phyloP scores from a whole-genome alignment of 1,140 invertebrate species.

The Solenopsis fugax region DNA sequence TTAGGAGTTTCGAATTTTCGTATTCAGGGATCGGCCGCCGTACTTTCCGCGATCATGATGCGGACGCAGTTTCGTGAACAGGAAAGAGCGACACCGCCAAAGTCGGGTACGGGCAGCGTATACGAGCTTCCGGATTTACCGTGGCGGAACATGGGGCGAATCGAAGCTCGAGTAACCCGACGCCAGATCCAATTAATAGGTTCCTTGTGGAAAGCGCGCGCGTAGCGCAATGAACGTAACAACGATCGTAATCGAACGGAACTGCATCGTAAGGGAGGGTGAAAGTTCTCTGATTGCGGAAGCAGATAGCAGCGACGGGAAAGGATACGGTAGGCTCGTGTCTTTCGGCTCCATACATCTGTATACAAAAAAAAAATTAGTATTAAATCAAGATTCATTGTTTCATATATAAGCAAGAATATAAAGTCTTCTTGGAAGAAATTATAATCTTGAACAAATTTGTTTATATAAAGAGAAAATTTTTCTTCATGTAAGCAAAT shows the following conservation, averaged over 20 bases:
- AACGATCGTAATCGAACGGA: slow-evolving; percentile 72
- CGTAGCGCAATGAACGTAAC: slow-evolving; percentile 65
- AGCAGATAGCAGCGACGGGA: slow-evolving; percentile 17
- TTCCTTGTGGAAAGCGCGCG: slow-evolving; percentile 67
- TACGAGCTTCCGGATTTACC: slow-evolving; percentile 62
- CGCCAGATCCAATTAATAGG: slow-evolving; percentile 77
- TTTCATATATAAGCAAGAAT: too few relatives aligned
- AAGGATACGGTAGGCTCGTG: neutral
- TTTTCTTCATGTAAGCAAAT: too few relatives aligned
- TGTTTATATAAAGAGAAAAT: too few relatives aligned
- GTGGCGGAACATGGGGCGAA: slow-evolving; percentile 53
- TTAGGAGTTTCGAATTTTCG: neutral
- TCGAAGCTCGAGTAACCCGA: slow-evolving; percentile 74
- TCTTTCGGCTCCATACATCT: neutral
- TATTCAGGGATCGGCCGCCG: neutral
- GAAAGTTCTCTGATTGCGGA: slow-evolving; percentile 59
- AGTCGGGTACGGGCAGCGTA: slow-evolving; percentile 16
- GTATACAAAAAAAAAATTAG: too few relatives aligned
- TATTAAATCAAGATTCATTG: too few relatives aligned
- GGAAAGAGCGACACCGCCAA: slow-evolving; percentile 17
- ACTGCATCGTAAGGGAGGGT: slow-evolving; percentile 59
- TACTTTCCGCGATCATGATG: neutral
- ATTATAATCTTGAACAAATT: too few relatives aligned
- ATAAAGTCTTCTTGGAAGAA: too few relatives aligned
- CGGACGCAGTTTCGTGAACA: neutral